These are phyloP conservation scores for Vannuccia rotundouncinata DNA, from an alignment of 2,888 invertebrate genomes.

Conservation along the genomic window DNA sequence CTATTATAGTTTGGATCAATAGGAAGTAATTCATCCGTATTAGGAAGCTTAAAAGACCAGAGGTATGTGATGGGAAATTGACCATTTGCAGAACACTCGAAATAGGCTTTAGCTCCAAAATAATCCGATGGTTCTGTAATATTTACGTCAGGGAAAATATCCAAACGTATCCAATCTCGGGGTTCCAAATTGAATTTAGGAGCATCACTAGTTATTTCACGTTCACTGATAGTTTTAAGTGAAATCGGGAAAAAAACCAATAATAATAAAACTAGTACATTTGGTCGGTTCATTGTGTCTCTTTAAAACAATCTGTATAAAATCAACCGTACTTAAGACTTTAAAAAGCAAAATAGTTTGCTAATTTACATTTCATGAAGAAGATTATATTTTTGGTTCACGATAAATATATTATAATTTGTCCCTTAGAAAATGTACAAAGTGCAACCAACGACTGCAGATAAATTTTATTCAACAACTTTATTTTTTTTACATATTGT, in stretches of 20 bases:
- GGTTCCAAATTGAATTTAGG: conserved; percentile 1
- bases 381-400: no score
- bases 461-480: no score
- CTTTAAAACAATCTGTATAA: no score
- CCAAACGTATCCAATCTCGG: not conserved
- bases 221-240: not conserved
- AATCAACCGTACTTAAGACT: no score
- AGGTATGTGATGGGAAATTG: not conserved
- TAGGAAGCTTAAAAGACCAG: not conserved
- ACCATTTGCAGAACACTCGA: not conserved
- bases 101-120: not conserved
- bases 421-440: no score
- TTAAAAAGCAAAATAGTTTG: no score
- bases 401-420: no score
- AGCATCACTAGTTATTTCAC: not conserved
- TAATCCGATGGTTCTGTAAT: not conserved
- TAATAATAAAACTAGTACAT: not conserved
- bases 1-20: not conserved
- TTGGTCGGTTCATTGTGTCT: not conserved
- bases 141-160: not conserved
- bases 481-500: no score
- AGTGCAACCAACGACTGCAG: no score
- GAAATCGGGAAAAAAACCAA: not conserved
- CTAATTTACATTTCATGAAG: no score
- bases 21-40: not conserved